Percentiles rank a stretch among this genome's conserved stretches.
These are phyloP conservation scores for Calliphora vicina DNA, from an alignment of 1,140 invertebrate genomes.

Conservation along the genomic window DNA sequence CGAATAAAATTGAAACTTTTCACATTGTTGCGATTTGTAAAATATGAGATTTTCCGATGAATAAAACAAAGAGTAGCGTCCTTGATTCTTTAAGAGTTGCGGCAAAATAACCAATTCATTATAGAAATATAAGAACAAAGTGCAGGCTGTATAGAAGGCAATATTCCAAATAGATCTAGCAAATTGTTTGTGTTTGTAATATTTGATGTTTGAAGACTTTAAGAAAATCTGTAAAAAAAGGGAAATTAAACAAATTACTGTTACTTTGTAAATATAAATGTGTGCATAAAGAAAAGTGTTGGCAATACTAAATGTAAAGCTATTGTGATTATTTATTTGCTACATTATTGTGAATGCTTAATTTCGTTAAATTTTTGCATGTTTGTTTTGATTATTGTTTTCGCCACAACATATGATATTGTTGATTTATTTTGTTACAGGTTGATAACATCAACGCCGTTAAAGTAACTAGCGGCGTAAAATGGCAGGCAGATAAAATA, in stretches of 20 bases:
- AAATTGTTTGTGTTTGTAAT: conserved; percentile 59
- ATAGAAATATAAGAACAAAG: conserved; percentile 57
- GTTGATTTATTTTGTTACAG: too few species aligned
- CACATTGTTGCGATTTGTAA: conserved; percentile 57
- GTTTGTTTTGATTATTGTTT: background rate
- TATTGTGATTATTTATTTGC: background rate
- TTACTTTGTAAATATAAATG: background rate
- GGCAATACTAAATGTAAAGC: background rate
- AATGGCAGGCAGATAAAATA: too few species aligned
- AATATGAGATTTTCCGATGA: conserved; percentile 60
- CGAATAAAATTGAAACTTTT: conserved; percentile 60
- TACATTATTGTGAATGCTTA: background rate
- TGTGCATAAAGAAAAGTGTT: background rate
- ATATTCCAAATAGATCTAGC: conserved; percentile 60
- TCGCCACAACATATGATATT: background rate
- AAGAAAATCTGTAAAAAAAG: conserved; percentile 51
- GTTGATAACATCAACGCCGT: too few species aligned
- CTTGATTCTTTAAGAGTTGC: conserved; percentile 57
- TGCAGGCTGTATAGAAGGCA: conserved; percentile 56
- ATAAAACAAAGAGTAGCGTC: conserved; percentile 57
- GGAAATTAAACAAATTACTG: background rate
- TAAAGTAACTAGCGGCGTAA: too few species aligned
- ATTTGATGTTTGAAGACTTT: conserved; percentile 56
- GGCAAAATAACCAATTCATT: conserved; percentile 60
- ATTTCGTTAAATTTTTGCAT: background rate